Evolutionary conservation across 2,888 invertebrate species (phyloP).

Genomic region (Heliothis peltigera): DNA sequence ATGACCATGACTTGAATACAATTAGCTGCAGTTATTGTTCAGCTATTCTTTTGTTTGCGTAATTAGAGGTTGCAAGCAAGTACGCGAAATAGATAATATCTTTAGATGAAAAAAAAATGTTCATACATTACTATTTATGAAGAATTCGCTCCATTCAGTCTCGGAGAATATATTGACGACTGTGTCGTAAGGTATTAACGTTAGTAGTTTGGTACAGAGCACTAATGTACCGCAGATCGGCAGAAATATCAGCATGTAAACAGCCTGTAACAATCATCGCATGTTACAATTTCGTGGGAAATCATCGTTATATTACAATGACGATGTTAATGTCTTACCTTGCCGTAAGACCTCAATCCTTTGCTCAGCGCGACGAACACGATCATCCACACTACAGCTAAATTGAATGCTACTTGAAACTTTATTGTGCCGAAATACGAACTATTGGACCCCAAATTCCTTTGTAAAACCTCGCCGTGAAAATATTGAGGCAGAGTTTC

Average conservation of each 20-base stretch:
- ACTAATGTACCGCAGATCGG: slow-evolving; percentile 94
- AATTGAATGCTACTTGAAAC: slow-evolving; percentile 96
- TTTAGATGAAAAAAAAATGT: slow-evolving; percentile 25
- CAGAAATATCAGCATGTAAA: slow-evolving; percentile 94
- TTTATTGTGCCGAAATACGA: slow-evolving; percentile 91
- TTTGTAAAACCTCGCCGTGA: slow-evolving; percentile 94
- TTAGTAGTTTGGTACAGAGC: slow-evolving; percentile 93
- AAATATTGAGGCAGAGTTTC: slow-evolving; percentile 96
- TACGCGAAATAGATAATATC: slow-evolving; percentile 33
- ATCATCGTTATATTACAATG: slow-evolving; percentile 30
- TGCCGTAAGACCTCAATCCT: slow-evolving; percentile 95
- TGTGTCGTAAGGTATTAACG: slow-evolving; percentile 92
- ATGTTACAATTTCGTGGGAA: slow-evolving; percentile 46
- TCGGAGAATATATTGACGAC: slow-evolving; percentile 93
- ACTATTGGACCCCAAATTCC: slow-evolving; percentile 76
- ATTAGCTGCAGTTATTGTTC: slow-evolving; percentile 6
- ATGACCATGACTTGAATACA: slow-evolving; percentile 34
- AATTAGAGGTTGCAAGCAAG: slow-evolving; percentile 30
- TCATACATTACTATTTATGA: slow-evolving; percentile 94
- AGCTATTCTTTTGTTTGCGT: slow-evolving; percentile 41
- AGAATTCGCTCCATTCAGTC: slow-evolving; percentile 95
- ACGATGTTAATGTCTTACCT: slow-evolving; percentile 85
- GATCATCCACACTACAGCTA: slow-evolving; percentile 97
- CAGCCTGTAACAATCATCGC: slow-evolving; percentile 80
- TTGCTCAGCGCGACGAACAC: slow-evolving; percentile 96